These are phyloP conservation scores for Bombus vancouverensis DNA, from an alignment of 1,140 invertebrate genomes.

Conservation along the genomic window DNA sequence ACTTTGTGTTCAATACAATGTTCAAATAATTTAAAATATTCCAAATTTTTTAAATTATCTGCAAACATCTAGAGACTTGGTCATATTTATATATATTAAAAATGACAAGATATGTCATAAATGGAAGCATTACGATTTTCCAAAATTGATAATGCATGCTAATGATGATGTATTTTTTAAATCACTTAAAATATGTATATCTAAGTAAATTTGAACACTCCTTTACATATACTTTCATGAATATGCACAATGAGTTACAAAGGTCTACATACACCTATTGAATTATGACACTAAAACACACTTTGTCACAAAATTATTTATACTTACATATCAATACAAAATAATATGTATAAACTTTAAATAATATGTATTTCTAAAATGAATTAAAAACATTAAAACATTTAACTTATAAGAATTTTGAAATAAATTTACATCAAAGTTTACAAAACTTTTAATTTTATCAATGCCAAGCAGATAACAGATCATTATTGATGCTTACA, in stretches of 20 bases:
- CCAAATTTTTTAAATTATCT: slow-evolving; percentile 32
- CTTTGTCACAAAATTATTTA: too few species aligned
- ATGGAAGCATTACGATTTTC: slow-evolving; percentile 47
- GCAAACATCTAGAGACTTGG: slow-evolving; percentile 22
- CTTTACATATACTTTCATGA: slow-evolving; percentile 10
- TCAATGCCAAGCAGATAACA: too few species aligned
- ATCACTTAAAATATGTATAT: slow-evolving; percentile 22
- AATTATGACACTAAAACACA: too few species aligned
- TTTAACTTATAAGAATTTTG: too few species aligned
- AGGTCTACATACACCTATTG: too few species aligned
- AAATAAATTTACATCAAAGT: too few species aligned
- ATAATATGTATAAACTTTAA: too few species aligned
- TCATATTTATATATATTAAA: slow-evolving; percentile 33
- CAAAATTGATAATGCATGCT: slow-evolving; percentile 41
- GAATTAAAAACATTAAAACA: too few species aligned
- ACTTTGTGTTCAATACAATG: slow-evolving; percentile 6
- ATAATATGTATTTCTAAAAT: too few species aligned
- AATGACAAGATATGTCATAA: slow-evolving; percentile 54
- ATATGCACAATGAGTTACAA: background rate
- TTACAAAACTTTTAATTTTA: too few species aligned
- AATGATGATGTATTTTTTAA: slow-evolving; percentile 33
- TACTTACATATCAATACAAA: too few species aligned
- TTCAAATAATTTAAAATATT: slow-evolving; percentile 28
- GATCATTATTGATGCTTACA: too few species aligned
- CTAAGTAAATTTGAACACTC: slow-evolving; percentile 44